phyloP scores from a whole-genome alignment of 92 coral and sea anemone species.

The Epizoanthus scotinus region DNA sequence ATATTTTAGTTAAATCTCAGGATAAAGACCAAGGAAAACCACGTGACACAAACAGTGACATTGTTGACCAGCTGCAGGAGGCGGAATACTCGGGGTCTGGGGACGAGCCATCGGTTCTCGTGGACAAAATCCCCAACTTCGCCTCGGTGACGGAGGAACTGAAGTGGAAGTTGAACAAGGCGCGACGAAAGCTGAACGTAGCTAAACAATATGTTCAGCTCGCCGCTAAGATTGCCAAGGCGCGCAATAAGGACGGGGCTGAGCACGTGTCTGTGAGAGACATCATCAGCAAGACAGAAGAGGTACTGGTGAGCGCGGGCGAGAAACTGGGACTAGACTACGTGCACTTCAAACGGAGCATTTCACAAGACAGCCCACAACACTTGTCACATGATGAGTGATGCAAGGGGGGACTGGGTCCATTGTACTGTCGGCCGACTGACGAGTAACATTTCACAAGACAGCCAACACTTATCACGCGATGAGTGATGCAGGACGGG shows the following conservation, averaged over 20 bases:
- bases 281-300: slow-evolving; percentile 81
- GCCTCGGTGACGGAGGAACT: slow-evolving; percentile 65
- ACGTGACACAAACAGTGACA: slow-evolving; percentile 56
- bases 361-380: neutral
- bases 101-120: slow-evolving; percentile 31
- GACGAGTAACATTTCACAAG: too few species aligned
- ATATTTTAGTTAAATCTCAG: neutral
- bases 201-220: slow-evolving; percentile 84
- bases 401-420: too few species aligned
- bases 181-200: slow-evolving; percentile 72
- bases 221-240: slow-evolving; percentile 65
- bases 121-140: slow-evolving; percentile 61
- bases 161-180: slow-evolving; percentile 89
- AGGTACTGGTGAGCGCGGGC: slow-evolving; percentile 81
- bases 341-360: slow-evolving; percentile 73
- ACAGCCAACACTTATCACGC: neutral
- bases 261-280: slow-evolving; percentile 65
- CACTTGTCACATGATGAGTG: too few species aligned
- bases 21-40: neutral
- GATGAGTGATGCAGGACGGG: too few species aligned
- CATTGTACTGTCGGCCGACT: too few species aligned
- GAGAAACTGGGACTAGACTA: slow-evolving; percentile 93
- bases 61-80: slow-evolving; percentile 46
- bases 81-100: slow-evolving; percentile 56
- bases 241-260: slow-evolving; percentile 49